Percentiles rank a stretch among this genome's conserved stretches.
These are phyloP conservation scores for Festucalex cinctus DNA, from an alignment of 2,113 vertebrate genomes.

Conservation along the genomic window DNA sequence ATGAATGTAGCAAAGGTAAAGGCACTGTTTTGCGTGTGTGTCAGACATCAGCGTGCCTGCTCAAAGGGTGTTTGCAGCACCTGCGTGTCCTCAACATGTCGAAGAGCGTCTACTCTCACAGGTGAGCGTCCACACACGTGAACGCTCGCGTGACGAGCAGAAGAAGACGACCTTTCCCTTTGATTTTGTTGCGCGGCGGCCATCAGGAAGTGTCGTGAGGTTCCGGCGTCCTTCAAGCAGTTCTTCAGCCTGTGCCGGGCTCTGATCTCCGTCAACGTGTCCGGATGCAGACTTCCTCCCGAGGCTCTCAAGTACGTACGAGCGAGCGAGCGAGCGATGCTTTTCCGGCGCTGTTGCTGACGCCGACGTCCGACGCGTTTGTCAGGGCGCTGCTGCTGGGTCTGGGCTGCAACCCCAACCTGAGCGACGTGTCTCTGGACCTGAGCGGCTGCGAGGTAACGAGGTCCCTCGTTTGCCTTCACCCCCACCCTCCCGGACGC, in stretches of 20 bases:
- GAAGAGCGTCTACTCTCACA: slow-evolving; percentile 86
- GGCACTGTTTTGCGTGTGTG: neutral
- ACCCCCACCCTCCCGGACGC: too few species aligned
- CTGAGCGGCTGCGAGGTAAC: slow-evolving; percentile 94
- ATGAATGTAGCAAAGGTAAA: too few species aligned
- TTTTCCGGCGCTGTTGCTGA: neutral
- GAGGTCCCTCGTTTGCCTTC: neutral
- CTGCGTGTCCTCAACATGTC: slow-evolving; percentile 89
- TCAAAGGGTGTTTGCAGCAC: slow-evolving; percentile 85
- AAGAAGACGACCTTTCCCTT: too few species aligned
- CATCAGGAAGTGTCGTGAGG: slow-evolving; percentile 86
- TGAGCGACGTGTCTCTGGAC: slow-evolving; percentile 91
- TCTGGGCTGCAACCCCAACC: slow-evolving; percentile 89
- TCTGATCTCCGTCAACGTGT: slow-evolving; percentile 84
- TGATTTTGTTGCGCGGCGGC: neutral
- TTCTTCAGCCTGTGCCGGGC: slow-evolving; percentile 89
- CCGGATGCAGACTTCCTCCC: slow-evolving; percentile 85
- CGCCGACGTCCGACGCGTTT: too few species aligned
- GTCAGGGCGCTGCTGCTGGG: slow-evolving; percentile 87
- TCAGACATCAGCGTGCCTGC: slow-evolving; percentile 86
- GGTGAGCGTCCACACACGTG: slow-evolving; percentile 35
- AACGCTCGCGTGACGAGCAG: too few species aligned
- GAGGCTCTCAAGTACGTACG: slow-evolving; percentile 88
- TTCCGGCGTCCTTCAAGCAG: slow-evolving; percentile 86
- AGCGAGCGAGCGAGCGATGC: neutral